phyloP scores from a whole-genome alignment of 2,113 vertebrate genomes.

The Lepus timidus region DNA sequence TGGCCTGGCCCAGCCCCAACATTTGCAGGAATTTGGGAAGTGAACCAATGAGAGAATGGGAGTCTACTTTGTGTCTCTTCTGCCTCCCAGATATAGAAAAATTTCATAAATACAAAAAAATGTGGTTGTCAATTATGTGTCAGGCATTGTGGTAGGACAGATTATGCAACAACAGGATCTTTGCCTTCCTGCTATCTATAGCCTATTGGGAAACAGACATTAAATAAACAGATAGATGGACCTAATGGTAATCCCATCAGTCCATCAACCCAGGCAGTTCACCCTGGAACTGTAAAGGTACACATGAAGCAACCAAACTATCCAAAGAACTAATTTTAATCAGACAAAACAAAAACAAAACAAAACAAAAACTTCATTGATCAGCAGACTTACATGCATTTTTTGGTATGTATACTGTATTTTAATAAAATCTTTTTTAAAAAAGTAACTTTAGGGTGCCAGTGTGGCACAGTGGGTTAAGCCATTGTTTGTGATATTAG shows the following conservation, averaged over 20 bases:
- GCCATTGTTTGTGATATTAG: too few relatives aligned
- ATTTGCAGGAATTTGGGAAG: too few relatives aligned
- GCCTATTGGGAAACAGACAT: background rate
- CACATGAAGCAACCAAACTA: background rate
- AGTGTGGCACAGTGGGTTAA: too few relatives aligned
- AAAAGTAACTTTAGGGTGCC: too few relatives aligned
- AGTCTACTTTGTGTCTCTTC: background rate
- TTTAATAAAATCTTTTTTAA: too few relatives aligned
- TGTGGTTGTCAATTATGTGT: background rate
- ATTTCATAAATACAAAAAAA: slow-evolving; percentile 18
- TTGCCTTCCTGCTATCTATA: background rate
- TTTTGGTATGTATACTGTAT: too few relatives aligned
- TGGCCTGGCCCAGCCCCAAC: too few relatives aligned
- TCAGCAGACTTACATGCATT: too few relatives aligned
- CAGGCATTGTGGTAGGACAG: background rate
- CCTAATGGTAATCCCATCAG: background rate
- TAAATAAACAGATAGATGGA: background rate
- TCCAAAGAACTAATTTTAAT: background rate
- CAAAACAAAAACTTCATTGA: too few relatives aligned
- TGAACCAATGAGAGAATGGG: too few relatives aligned
- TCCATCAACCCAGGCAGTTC: background rate
- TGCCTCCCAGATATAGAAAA: slow-evolving; percentile 2
- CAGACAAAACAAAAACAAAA: too few relatives aligned
- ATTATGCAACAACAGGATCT: background rate
- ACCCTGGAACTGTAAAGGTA: background rate